Evolutionary conservation across 2,797 vertebrate genomes (phyloP).

Genomic region (Geotrypetes seraphini): DNA sequence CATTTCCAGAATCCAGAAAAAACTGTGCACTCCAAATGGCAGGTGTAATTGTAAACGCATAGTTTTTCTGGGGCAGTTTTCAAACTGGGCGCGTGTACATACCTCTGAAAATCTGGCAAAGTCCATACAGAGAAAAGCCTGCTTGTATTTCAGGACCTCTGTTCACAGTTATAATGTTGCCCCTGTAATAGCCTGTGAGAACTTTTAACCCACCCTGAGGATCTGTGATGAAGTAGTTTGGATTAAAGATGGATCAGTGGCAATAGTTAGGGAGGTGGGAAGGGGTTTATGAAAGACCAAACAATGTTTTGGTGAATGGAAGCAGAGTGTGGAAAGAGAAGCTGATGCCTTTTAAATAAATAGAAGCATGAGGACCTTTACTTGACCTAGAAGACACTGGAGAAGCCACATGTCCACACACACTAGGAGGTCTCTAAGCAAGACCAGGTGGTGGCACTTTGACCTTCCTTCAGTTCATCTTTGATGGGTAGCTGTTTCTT

Average conservation of each 20-base stretch:
- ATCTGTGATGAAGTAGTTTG: slow-evolving; percentile 8
- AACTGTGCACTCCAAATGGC: no score
- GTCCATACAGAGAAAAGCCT: no score
- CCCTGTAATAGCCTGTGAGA: no score
- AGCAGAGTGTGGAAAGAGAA: slow-evolving; percentile 11
- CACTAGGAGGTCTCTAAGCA: background rate
- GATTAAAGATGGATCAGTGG: background rate
- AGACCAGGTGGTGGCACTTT: slow-evolving; percentile 13
- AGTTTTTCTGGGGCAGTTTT: no score
- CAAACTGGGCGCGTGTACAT: no score
- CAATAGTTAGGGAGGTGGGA: no score
- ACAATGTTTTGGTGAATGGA: background rate
- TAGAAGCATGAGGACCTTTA: background rate
- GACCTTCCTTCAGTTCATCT: slow-evolving; percentile 1
- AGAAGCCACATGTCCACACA: slow-evolving; percentile 11
- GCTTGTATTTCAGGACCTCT: no score
- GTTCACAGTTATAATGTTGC: no score
- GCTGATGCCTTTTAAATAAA: slow-evolving; percentile 1
- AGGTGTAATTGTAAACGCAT: no score
- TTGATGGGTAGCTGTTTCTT: background rate
- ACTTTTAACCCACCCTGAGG: no score
- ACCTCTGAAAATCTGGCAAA: no score
- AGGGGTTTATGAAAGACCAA: background rate
- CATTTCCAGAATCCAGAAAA: no score
- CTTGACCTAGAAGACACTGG: slow-evolving; percentile 9